Evolutionary conservation across 92 coral and sea anemone species (phyloP), one percentile per base, ranked within the genome.

Genomic region (Micromussa lordhowensis): DNA sequence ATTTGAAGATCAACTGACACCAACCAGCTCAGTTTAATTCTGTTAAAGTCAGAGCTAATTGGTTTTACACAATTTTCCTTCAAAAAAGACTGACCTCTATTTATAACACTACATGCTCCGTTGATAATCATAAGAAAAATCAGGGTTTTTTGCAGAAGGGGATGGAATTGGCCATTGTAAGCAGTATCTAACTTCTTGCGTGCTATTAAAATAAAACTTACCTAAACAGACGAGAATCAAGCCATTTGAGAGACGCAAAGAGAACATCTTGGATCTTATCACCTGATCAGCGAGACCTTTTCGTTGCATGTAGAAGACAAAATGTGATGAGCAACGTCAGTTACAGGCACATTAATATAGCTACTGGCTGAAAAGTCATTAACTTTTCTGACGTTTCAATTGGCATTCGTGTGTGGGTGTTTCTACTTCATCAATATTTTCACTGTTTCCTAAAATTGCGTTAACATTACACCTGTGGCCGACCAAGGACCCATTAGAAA

Each of bases 171-270:
- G 44, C 44, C 16, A 30, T 31, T 71, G 19, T 15, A 26, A 75
- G 15, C 40, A 64, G n/a, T 28, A 70, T 34, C 19, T 70, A 29
- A 44, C 11, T 6, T 34, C 8, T 35, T 30, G 22, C 24, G 24
- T 54, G 64, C 53, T 78, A 14, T 29, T 68, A 34, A 9, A 44
- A 30, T 17, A 49, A 48, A 34, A 55, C 87, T 73, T 84, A 84
- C 87, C 87, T 36, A 73, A 55, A 74, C 80, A 84, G 16, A 24
- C 64, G 80, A 84, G 36, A 4, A 84, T 35, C 70, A 84, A 73
- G 51, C 74, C 57, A 4, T 13, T 68, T 69, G 68, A 12, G 24
- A 73, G 35, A 4, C 49, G 68, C 32, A 57, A 73, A 34, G 34
- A 28, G 7, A 73, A 35, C 80, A 84, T 73, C 44, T 71, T 72